Base-by-base conservation (phyloP, 1,140 invertebrate genomes). In the Solenopsis fugax region DNA sequence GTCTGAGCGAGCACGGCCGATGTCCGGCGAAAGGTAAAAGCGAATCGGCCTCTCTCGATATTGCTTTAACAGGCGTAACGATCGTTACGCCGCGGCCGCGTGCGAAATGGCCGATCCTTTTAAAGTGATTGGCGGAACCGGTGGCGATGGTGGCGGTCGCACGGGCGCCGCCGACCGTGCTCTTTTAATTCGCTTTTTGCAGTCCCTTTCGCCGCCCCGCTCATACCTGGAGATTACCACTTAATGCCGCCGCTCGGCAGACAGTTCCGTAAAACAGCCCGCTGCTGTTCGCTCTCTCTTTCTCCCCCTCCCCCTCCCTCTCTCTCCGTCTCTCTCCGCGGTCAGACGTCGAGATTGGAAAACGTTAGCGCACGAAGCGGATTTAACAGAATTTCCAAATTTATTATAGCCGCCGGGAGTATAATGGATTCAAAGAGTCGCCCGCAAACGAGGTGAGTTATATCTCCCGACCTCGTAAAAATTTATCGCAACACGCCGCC, bases 121-220 rank as follows among this genome's bases (percentile, higher is more conserved):
- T 89, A 90, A 91, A 91, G 88, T 76, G 89, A 91, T 91, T 91
- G 90, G 89, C 86, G 86, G 86, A 90, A 90, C 88, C 82, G 64
- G 54, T 48, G 80, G 77, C 78, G 88, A 77, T 85, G 85, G 77
- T 82, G 80, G 72, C 87, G 64, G 60, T 62, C 72, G 69, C 58
- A 29, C 48, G 52, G 77, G 45, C 48, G 52, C 37, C 76, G 29
- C 58, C 76, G 45, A 34, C 50, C 64, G 52, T 62, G 73, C 86
- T 82, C 78, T 87, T 91, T 90, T 91, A 91, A 90, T 90, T 90
- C 80, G 90, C 85, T 91, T 90, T 91, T 89, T 89, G 67, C 89
- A 60, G 65, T 24, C 80, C 64, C 65, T 54, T 78, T 64, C 45
- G 41, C 50, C 85, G 10, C 78, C 29, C 54, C 80, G 71, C 62